Base-by-base conservation (phyloP, 2,113 vertebrate genomes). In the Ceyx margarethae region DNA sequence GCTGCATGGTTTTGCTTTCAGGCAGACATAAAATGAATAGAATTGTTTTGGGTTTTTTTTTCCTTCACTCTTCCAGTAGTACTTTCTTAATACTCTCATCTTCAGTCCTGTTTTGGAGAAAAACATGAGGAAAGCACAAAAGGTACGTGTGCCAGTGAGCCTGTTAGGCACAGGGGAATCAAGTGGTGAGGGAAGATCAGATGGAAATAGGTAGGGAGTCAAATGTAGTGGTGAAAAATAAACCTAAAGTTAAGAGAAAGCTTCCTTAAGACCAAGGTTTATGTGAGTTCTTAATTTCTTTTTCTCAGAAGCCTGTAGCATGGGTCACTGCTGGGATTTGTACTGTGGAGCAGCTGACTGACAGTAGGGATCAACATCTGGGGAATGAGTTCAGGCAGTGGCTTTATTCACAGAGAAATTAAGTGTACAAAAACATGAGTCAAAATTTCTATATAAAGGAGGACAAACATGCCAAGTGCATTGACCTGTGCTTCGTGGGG, bases 401-500 rank as follows among this genome's bases (percentile, higher is more conserved):
- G 4, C 81, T 91, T 76, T 79, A 20, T 73, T 72, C 0, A 1
- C 7, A 16, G 46, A 40, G 50, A 75, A 77, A 64, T 20, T 19
- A 37, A 46, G 19, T 15, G 29, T 19, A 18, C 10, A 45, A 73
- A 81, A 35, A 21, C 22, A 35, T 0, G 20, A 75, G 40, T 29
- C 28, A n/a, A 40, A 87, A 48, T 9, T 20, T 42, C 14, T 57
- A 21, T 33, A 35, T 33, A 57, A 37, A 56, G 0, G 0, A 81
- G 73, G 83, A 40, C 13, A 67, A 48, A 25, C 1, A 6, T 2
- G 19, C 37, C 17, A 35, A 2, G 1, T 64, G 77, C 53, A 3
- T 12, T 22, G 86, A 40, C 56, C 17, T 1, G 3, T 0, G 3
- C 21, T 31, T 61, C 35, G 6, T 0, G 1, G 60, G 42, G 77